phyloP scores from a whole-genome alignment of 2,113 vertebrate species.

The Pollachius pollachius region DNA sequence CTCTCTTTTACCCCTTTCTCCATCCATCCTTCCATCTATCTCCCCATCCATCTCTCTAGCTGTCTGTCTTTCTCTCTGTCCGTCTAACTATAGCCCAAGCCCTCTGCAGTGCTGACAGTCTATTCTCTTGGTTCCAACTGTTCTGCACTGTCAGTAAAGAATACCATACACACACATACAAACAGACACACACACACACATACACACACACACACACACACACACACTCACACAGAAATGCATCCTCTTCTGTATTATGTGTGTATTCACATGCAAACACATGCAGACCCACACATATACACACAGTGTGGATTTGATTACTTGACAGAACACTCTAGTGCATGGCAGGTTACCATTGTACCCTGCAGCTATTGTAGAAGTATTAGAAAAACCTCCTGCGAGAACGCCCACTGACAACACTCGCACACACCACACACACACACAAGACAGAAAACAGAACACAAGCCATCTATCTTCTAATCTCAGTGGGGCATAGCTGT shows the following conservation, averaged over 20 bases:
- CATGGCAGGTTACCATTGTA: conserved; percentile 20
- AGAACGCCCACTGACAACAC: conserved; percentile 5
- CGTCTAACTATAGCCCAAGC: background rate
- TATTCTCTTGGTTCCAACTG: conserved; percentile 28
- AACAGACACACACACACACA: conserved; percentile 10
- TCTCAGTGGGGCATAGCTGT: background rate
- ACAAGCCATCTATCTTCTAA: background rate
- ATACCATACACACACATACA: conserved; percentile 1
- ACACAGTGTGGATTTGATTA: background rate
- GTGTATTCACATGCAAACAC: background rate
- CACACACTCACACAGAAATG: background rate
- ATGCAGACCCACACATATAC: background rate
- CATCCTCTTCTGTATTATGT: no score
- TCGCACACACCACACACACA: no score
- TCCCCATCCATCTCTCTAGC: background rate
- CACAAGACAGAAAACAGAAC: background rate
- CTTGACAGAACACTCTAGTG: conserved; percentile 22
- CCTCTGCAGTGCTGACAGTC: conserved; percentile 47
- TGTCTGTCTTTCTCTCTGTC: conserved; percentile 17
- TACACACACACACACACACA: background rate
- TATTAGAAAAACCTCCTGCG: background rate
- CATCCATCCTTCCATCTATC: background rate
- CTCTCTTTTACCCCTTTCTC: background rate
- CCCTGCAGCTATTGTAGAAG: background rate
- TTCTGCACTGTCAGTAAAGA: conserved; percentile 31